phyloP scores from a whole-genome alignment of 1,140 invertebrate species.

The Scylla paramamosain region DNA sequence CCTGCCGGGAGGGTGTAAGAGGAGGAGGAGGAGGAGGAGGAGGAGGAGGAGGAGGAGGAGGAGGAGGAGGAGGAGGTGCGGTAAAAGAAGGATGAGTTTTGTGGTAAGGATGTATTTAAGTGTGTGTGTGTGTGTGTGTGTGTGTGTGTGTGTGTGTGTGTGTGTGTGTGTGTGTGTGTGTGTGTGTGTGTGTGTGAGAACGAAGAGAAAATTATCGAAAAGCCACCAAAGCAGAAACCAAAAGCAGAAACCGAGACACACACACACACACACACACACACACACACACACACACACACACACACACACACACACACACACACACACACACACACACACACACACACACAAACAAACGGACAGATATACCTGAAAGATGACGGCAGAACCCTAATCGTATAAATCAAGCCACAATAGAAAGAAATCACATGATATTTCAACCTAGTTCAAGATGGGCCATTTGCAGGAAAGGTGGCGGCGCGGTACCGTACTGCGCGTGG shows the following conservation, averaged over 20 bases:
- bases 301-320: neutral
- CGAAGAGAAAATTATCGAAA: neutral
- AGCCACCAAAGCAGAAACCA: neutral
- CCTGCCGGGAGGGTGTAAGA: neutral
- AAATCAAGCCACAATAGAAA: too few relatives aligned
- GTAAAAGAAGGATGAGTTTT: neutral
- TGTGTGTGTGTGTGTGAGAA: too few relatives aligned
- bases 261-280: neutral
- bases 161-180: too few relatives aligned
- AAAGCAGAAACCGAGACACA: neutral
- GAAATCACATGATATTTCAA: too few relatives aligned
- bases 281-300: neutral
- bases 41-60: slow-evolving; percentile 16
- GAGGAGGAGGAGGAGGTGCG: neutral
- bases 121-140: too few relatives aligned
- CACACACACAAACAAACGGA: neutral
- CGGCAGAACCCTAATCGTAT: too few relatives aligned
- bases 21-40: neutral
- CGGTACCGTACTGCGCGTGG: neutral
- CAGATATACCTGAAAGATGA: too few relatives aligned
- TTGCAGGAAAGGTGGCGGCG: neutral
- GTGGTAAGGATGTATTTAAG: too few relatives aligned
- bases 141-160: too few relatives aligned
- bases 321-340: neutral
- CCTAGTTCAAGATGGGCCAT: neutral